Base-by-base conservation (phyloP, 2,797 vertebrate genomes). In the Phoeniculus purpureus region DNA sequence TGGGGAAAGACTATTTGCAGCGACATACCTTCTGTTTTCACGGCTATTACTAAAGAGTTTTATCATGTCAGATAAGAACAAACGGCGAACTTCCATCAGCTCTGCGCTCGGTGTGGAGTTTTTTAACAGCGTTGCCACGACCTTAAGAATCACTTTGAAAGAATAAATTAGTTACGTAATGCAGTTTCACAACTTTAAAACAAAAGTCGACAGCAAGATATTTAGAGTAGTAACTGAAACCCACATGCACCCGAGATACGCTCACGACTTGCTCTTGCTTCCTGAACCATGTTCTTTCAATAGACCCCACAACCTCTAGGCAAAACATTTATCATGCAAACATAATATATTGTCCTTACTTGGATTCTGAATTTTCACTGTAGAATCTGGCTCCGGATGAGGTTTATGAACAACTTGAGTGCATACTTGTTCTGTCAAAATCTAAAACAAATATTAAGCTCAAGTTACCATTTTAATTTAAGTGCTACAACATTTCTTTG, bases 331-430 rank as follows among this genome's bases (percentile, higher is more conserved):
- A 66, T 25, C 10, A 83, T 56, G 51, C 10, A 87, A 93, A n/a
- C 61, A 87, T 15, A 93, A 73, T 27, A 76, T 14, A 51, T 48
- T 45, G 47, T 90, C 96, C 99, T 98, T 97, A 99, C 99, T 99
- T 94, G 99, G 99, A 96, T 99, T 99, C 96, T 99, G 99, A 96
- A 99, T 99, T 98, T 99, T 99, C 97, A 99, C 98, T 15, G 99
- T 99, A 45, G 99, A 99, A 96, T 99, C 99, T 12, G 99, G 99
- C 90, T 99, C 99, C 54, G 99, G 99, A 91, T 99, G 99, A 0
- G 99, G 99, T 94, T 99, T 99, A 96, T 99, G 99, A 80, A 99
- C 99, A 95, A 99, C 99, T 93, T 99, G 99, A 68, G 99, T 99
- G 88, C 99, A 99, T 29, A 99, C 99, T 98, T 99, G 99, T 94